Base-by-base conservation (phyloP, 2,888 invertebrate genomes). In the Chrysopilus asiliformis region DNA sequence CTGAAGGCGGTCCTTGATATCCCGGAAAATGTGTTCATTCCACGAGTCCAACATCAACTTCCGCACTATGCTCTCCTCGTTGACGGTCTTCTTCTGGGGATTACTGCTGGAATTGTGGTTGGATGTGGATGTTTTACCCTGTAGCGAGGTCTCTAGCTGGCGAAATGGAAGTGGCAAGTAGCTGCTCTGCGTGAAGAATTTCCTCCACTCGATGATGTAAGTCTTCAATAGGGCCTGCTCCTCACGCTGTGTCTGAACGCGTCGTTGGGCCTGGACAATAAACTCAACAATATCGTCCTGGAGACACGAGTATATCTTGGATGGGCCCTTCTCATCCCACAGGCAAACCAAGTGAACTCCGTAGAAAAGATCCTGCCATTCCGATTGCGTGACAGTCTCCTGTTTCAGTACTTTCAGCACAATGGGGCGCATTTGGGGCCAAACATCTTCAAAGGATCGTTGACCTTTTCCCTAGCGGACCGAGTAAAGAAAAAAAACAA, bases 301-400 rank as follows among this genome's bases (percentile, higher is more conserved):
- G 9, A 97, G 69, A 17, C 87, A 85, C 54, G 87, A 83, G 52
- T 84, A 72, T 28, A 97, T 74, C 63, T 91, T 93, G 30, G 74
- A 71, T 1, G 91, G 80, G 0, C 91, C 91, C 60, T 90, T 87
- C 52, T 94, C 94, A 64, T 97, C 93, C 97, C 97, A 98, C 40
- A 95, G 66, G 60, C 93, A 93, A 10, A 97, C 91, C 42, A 84
- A 74, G 67, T 98, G 95, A 12, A 98, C 91, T 38, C 86, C 79
- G 65, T 87, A 93, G 66, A 97, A 97, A 32, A 97, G 68, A 64
- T 93, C 90, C 59, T 98, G 97, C 98, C 98, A 98, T 71, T 98
- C 95, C 14, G 72, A 71, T 52, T 90, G 84, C 10, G 86, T 81
- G 2, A 99, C 95, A 6, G 87, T 72, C 64, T 97, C 89, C 64